Evolutionary conservation across 2,113 vertebrate genomes (phyloP).

Genomic region (Loxodonta africana): DNA sequence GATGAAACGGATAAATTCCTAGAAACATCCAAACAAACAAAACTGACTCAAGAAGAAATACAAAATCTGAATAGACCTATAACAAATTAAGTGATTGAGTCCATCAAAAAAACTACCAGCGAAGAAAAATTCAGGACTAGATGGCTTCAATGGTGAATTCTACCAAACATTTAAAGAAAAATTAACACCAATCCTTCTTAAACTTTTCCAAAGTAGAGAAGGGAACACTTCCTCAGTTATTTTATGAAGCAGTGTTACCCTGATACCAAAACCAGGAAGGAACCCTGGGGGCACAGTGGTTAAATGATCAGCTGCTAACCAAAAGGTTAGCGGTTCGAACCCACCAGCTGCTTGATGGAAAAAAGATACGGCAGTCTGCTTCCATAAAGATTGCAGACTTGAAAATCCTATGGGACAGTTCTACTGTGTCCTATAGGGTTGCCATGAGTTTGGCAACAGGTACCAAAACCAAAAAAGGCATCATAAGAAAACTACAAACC

Average conservation of each 20-base stretch:
- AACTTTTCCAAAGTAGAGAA: neutral
- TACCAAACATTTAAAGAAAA: neutral
- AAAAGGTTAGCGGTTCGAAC: neutral
- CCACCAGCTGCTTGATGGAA: neutral
- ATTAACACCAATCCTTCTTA: neutral
- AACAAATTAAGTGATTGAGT: neutral
- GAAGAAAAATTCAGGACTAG: neutral
- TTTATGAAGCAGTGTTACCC: neutral
- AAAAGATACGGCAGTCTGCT: neutral
- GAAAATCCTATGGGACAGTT: neutral
- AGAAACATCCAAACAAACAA: neutral
- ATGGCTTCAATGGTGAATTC: neutral
- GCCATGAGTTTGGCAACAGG: neutral
- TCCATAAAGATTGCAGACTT: neutral
- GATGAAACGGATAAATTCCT: neutral
- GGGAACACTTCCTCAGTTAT: neutral
- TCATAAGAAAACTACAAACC: neutral
- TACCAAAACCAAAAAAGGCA: neutral
- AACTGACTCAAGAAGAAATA: neutral
- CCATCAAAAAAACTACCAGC: neutral
- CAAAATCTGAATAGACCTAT: neutral
- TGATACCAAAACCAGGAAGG: neutral
- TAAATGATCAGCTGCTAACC: neutral
- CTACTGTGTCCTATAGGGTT: too few species aligned
- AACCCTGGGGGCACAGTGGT: neutral